Conservation (phyloP, 2,888 invertebrate species). For the Amblyjoppa proteus region DNA sequence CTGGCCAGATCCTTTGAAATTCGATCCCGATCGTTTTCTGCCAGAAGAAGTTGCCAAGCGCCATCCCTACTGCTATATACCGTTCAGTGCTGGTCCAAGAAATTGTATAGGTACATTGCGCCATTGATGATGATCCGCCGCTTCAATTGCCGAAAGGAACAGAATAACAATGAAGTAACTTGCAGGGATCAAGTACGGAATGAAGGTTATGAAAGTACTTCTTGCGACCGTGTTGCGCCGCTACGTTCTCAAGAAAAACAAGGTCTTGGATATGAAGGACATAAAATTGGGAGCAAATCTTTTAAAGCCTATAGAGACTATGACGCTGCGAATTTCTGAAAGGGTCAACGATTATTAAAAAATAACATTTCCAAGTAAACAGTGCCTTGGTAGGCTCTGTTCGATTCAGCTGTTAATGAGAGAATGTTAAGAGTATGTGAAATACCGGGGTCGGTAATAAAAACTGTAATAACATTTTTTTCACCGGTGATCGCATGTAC, state of each 20-base stretch:
- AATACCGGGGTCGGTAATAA: no score
- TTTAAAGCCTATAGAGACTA: slow-evolving; percentile 68
- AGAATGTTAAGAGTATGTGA: no score
- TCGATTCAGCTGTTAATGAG: no score
- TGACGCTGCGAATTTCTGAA: slow-evolving; percentile 70
- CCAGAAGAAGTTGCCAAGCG: slow-evolving; percentile 74
- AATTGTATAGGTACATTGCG: slow-evolving; percentile 72
- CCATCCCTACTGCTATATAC: slow-evolving; percentile 69
- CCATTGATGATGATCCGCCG: not conserved
- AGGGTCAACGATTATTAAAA: not conserved
- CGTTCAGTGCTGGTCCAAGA: slow-evolving; percentile 76
- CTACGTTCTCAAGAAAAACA: slow-evolving; percentile 76
- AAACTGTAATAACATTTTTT: no score
- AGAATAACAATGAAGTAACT: slow-evolving; percentile 31
- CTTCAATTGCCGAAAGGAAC: not conserved
- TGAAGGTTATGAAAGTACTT: slow-evolving; percentile 84
- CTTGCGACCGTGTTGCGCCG: slow-evolving; percentile 81
- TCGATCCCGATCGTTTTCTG: slow-evolving; percentile 78
- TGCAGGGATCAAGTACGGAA: slow-evolving; percentile 84
- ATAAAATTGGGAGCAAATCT: slow-evolving; percentile 72
- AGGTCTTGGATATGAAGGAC: slow-evolving; percentile 62
- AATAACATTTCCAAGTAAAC: no score
- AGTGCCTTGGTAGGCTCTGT: no score
- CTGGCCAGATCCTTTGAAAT: slow-evolving; percentile 75
- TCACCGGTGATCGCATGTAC: no score